Evolutionary conservation across 2,888 invertebrate species (phyloP), one percentile per base, ranked within the genome.

Genomic region (Cataglyphis albicans): DNA sequence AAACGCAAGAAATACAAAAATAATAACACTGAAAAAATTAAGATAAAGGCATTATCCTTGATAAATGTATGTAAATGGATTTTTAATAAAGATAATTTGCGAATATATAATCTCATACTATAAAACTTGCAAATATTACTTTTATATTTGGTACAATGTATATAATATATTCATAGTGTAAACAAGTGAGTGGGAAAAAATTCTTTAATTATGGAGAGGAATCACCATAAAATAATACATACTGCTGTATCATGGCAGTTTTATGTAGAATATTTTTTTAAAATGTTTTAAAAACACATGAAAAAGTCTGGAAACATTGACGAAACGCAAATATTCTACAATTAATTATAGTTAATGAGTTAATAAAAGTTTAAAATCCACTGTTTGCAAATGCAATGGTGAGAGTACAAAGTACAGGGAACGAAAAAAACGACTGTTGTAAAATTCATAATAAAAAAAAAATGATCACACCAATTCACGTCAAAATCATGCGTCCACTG

Each of bases 401-500:
- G 90, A 89, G 85, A 84, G 72, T 38, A 85, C 86, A 87, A 10
- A 83, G 75, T 81, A 85, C 88, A 78, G 63, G 64, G 48, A 35
- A 55, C 21, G 65, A 88, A 89, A 41, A 12, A 74, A 84, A 82
- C 87, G 82, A 85, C 86, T 90, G 87, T 86, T 81, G 80, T 80
- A 86, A 90, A 87, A 90, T 88, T 89, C 81, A 87, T 84, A 86
- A 80, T 83, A 85, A 89, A 88, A 52, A 44, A 41, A n/a, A 81
- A 85, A 59, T 86, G 67, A 65, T 83, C 87, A 91, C 89, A 91
- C 80, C 85, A 91, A 91, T 82, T 84, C 84, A 87, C 86, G 86
- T 83, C 85, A 76, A 93, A 93, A 92, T 90, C 94, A 94, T 93
- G 93, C 94, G 87, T 89, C 89, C 87, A 91, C 85, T 89, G 63